phyloP scores from a whole-genome alignment of 2,797 vertebrate species.

The Synanceia verrucosa region DNA sequence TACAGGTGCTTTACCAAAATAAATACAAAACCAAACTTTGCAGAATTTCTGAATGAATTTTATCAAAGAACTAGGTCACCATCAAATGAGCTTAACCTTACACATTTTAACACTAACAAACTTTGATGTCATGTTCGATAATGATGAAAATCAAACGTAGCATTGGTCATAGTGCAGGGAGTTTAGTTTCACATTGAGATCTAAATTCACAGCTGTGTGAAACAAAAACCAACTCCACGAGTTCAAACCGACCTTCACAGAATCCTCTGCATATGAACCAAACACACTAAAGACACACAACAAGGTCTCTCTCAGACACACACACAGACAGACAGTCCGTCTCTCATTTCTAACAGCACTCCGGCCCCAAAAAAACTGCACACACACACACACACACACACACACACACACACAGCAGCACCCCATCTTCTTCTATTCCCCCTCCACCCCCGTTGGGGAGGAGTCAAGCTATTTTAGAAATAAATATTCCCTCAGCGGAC shows the following conservation, averaged over 20 bases:
- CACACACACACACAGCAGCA: constrained; percentile 56
- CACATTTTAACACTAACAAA: no score
- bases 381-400: constrained; percentile 10
- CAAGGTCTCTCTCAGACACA: no score
- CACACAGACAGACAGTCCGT: constrained; percentile 17
- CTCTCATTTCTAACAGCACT: constrained; percentile 50
- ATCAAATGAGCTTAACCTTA: no score
- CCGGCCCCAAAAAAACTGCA: constrained; percentile 65
- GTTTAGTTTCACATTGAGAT: neutral
- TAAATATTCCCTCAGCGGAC: constrained; percentile 71
- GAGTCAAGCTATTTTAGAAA: constrained; percentile 74
- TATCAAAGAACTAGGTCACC: no score
- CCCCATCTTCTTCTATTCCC: constrained; percentile 75
- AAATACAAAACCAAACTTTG: no score
- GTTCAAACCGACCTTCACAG: constrained; percentile 15
- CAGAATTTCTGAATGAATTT: no score
- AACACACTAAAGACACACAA: constrained; percentile 19
- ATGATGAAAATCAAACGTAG: no score
- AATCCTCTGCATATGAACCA: constrained; percentile 7
- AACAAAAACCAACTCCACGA: neutral
- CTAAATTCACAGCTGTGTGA: neutral
- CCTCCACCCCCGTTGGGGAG: constrained; percentile 65
- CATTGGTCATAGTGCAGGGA: neutral
- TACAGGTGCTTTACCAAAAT: no score
- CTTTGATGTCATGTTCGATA: no score